These are phyloP conservation scores for Pachyramphus minor DNA, from an alignment of 2,113 vertebrate genomes.

Conservation along the genomic window DNA sequence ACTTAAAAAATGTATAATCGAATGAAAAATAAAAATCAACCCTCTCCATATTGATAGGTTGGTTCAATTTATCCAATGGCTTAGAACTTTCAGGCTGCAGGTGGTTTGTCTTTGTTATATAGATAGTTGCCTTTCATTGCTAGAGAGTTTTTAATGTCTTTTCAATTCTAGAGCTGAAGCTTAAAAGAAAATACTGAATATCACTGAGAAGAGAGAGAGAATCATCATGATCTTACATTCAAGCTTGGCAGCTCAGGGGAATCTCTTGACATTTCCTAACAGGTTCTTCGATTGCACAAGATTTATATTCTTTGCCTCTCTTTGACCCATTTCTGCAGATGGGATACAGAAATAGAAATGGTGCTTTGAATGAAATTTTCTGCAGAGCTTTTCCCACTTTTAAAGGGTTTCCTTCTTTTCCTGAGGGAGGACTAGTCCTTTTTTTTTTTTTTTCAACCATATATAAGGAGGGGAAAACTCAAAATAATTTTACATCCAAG, in stretches of 20 bases:
- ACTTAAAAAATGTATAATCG: not conserved
- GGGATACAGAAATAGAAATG: not conserved
- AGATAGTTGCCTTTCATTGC: not conserved
- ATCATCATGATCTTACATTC: not conserved
- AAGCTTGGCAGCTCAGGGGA: not conserved
- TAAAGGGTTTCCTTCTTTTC: not conserved
- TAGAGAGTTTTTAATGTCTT: not conserved
- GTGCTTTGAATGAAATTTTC: not conserved
- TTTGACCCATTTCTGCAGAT: not conserved
- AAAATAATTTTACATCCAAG: not conserved
- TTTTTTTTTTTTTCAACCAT: not conserved
- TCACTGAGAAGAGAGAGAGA: not conserved
- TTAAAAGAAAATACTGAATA: not conserved
- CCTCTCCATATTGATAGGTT: accelerated
- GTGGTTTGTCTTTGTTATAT: not conserved
- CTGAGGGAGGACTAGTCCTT: not conserved
- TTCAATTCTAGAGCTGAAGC: not conserved
- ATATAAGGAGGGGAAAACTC: not conserved
- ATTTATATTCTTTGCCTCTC: not conserved
- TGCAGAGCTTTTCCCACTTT: not conserved
- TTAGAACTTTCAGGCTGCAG: not conserved
- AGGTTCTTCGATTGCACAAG: not conserved
- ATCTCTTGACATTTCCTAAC: not conserved
- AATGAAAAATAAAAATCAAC: not conserved
- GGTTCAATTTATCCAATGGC: not conserved